Conservation (phyloP, 2,888 invertebrate species). For the Sarcophaga rosellei region DNA sequence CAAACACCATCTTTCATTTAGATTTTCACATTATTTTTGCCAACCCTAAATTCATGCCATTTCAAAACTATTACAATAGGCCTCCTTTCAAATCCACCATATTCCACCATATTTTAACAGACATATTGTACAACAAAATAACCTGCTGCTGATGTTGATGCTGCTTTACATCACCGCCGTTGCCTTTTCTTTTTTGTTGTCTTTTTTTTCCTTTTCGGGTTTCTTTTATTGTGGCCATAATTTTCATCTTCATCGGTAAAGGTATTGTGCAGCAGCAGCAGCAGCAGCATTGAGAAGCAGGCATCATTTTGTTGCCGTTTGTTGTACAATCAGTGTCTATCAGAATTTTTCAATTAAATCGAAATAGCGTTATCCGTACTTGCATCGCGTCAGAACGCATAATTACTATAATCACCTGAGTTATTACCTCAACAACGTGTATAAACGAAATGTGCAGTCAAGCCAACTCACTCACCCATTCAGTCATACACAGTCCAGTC, state of each 20-base stretch:
- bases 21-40: constrained; percentile 44
- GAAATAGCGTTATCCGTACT: constrained; percentile 82
- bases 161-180: constrained; percentile 60
- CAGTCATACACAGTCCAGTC: background rate
- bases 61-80: constrained; percentile 49
- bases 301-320: constrained; percentile 40
- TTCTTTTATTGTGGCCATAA: constrained; percentile 13
- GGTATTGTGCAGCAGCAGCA: constrained; percentile 21
- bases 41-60: constrained; percentile 52
- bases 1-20: constrained; percentile 65
- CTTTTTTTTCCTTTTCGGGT: background rate
- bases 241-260: constrained; percentile 38
- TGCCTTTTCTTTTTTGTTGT: background rate
- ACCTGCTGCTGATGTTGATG: constrained; percentile 1
- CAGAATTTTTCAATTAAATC: constrained; percentile 82
- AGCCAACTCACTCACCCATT: background rate
- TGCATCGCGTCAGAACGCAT: constrained; percentile 81
- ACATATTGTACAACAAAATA: background rate
- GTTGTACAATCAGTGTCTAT: constrained; percentile 80
- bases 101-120: constrained; percentile 11
- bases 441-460: constrained; percentile 60
- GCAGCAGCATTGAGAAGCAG: constrained; percentile 26
- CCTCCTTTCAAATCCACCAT: constrained; percentile 36
- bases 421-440: constrained; percentile 80
- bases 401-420: constrained; percentile 82